Evolutionary conservation across 2,888 invertebrate genomes (phyloP).

Genomic region (Augiades crinisus): DNA sequence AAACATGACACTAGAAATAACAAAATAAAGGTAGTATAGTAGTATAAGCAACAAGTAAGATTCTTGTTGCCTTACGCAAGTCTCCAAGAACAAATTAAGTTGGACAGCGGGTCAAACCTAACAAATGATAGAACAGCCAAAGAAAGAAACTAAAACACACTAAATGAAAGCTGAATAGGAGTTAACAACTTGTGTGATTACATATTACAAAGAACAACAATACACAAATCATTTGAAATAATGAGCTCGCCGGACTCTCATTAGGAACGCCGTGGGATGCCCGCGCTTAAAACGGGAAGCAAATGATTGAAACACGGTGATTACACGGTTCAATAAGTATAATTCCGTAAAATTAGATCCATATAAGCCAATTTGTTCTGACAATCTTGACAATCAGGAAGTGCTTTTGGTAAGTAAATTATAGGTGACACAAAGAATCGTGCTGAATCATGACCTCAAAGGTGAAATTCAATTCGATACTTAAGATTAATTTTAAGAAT

Average conservation of each 20-base stretch:
- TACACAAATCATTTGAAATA: slow-evolving; percentile 34
- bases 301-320: slow-evolving; percentile 15
- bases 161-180: slow-evolving; percentile 15
- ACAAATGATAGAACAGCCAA: slow-evolving; percentile 1
- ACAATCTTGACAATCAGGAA: background rate
- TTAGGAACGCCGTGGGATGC: slow-evolving; percentile 20
- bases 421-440: too few species aligned
- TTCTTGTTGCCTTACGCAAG: background rate
- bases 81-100: background rate
- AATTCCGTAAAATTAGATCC: background rate
- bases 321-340: slow-evolving; percentile 1
- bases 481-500: too few species aligned
- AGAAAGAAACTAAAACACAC: slow-evolving; percentile 8
- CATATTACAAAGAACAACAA: slow-evolving; percentile 29
- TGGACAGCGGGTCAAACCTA: background rate
- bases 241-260: slow-evolving; percentile 27
- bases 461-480: too few species aligned
- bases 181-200: slow-evolving; percentile 26
- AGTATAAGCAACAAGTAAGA: too few species aligned
- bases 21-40: too few species aligned
- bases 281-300: slow-evolving; percentile 6
- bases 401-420: background rate
- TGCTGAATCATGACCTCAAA: too few species aligned
- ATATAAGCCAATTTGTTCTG: background rate
- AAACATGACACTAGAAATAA: too few species aligned